Evolutionary conservation across 1,140 invertebrate species (phyloP).

Genomic region (Drosophila nigrodunni): DNA sequence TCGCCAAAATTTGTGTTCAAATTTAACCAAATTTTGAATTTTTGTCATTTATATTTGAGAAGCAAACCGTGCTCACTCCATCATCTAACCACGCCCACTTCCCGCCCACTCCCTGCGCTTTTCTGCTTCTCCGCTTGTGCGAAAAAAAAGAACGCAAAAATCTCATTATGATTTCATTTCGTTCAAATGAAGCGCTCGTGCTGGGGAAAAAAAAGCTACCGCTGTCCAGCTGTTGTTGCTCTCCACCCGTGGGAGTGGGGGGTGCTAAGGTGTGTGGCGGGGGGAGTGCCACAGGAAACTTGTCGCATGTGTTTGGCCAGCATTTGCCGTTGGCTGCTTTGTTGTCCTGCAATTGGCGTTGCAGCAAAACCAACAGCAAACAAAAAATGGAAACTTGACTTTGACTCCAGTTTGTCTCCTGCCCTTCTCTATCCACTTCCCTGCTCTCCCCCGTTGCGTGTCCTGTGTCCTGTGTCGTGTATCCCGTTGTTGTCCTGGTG

Average conservation of each 20-base stretch:
- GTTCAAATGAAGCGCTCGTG: constrained; percentile 79
- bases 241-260: constrained; percentile 19
- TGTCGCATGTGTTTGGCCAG: constrained; percentile 65
- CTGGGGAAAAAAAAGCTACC: constrained; percentile 48
- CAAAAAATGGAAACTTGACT: constrained; percentile 33
- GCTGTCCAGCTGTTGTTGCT: constrained; percentile 31
- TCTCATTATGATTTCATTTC: constrained; percentile 84
- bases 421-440: background rate
- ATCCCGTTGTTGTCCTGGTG: constrained; percentile 32
- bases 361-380: constrained; percentile 39
- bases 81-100: background rate
- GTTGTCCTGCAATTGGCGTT: constrained; percentile 70
- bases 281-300: constrained; percentile 4
- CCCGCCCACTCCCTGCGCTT: background rate
- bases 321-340: constrained; percentile 32
- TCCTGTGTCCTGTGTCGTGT: constrained; percentile 5
- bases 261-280: background rate
- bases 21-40: constrained; percentile 84
- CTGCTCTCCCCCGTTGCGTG: constrained; percentile 7
- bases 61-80: constrained; percentile 32
- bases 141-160: constrained; percentile 79
- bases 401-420: constrained; percentile 23
- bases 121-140: constrained; percentile 19
- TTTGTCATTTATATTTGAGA: constrained; percentile 76
- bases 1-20: constrained; percentile 60